Conservation (phyloP, 2,888 invertebrate species). For the Caenorhabditis imperialis region DNA sequence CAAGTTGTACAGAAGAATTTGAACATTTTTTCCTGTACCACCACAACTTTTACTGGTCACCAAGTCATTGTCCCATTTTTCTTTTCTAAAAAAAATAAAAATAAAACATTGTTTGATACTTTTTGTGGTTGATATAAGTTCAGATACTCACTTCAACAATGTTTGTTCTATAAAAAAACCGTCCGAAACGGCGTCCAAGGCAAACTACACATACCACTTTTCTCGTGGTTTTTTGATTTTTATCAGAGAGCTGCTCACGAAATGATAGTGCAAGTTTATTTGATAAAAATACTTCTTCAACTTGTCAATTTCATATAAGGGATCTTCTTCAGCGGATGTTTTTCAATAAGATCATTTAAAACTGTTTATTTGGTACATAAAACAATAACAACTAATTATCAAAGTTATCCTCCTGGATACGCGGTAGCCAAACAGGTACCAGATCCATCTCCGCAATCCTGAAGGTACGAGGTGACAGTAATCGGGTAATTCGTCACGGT, state of each 20-base stretch:
- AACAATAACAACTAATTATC: neutral
- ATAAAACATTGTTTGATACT: neutral
- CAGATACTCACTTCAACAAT: too few species aligned
- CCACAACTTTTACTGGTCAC: constrained; percentile 22
- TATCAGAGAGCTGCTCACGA: too few species aligned
- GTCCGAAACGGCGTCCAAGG: neutral
- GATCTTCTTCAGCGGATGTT: too few species aligned
- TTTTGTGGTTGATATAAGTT: neutral
- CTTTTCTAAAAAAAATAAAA: neutral
- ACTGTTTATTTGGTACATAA: too few species aligned
- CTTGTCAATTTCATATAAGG: too few species aligned
- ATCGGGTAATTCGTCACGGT: constrained; percentile 60
- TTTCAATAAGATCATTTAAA: too few species aligned
- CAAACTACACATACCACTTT: neutral
- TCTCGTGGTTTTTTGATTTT: too few species aligned
- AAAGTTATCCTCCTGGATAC: constrained; percentile 61
- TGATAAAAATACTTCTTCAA: too few species aligned
- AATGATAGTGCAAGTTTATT: too few species aligned
- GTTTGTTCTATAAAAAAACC: too few species aligned
- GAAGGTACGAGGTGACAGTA: constrained; percentile 71
- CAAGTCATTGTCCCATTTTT: neutral
- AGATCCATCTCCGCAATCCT: constrained; percentile 68
- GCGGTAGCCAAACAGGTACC: constrained; percentile 69
- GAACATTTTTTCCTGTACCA: constrained; percentile 8
- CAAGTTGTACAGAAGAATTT: constrained; percentile 36